Evolutionary conservation across 2,888 invertebrate species (phyloP).

Genomic region (Drosophila eohydei): DNA sequence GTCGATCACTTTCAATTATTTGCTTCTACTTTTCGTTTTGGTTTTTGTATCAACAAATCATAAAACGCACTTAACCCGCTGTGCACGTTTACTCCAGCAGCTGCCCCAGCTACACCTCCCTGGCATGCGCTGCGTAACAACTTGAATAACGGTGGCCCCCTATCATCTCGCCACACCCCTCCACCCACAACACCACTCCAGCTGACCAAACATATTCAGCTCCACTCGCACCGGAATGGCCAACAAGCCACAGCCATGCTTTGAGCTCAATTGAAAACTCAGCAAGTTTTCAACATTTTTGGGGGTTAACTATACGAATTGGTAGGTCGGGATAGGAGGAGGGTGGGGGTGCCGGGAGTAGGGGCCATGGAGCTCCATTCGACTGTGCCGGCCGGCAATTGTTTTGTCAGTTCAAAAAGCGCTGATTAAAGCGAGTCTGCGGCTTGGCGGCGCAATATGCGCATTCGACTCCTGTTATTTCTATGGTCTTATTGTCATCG

Average conservation of each 20-base stretch:
- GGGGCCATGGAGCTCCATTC: slow-evolving; percentile 16
- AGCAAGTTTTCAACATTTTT: slow-evolving; percentile 69
- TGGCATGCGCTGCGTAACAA: not conserved
- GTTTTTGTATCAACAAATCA: slow-evolving; percentile 61
- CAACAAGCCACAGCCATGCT: slow-evolving; percentile 30
- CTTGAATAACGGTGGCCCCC: slow-evolving; percentile 8
- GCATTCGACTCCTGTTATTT: slow-evolving; percentile 44
- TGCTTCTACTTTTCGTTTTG: not conserved
- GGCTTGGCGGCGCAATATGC: slow-evolving; percentile 58
- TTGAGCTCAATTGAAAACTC: slow-evolving; percentile 74
- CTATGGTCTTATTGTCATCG: slow-evolving; percentile 57
- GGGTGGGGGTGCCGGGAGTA: not conserved
- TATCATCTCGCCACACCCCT: not conserved
- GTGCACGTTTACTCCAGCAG: slow-evolving; percentile 20
- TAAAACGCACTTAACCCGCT: slow-evolving; percentile 74
- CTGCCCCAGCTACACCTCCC: slow-evolving; percentile 2
- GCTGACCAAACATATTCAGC: slow-evolving; percentile 72
- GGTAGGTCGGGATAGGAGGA: not conserved
- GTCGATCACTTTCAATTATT: not conserved
- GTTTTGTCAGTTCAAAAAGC: slow-evolving; percentile 69
- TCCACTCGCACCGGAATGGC: slow-evolving; percentile 8
- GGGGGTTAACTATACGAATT: slow-evolving; percentile 30
- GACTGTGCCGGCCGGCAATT: slow-evolving; percentile 74
- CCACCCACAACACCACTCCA: slow-evolving; percentile 3
- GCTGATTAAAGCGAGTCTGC: slow-evolving; percentile 70